A percentile compares a stretch with the other conserved stretches of the same genome.
These are phyloP conservation scores for Centropristis striata DNA, from an alignment of 2,113 vertebrate species.

Conservation along the genomic window DNA sequence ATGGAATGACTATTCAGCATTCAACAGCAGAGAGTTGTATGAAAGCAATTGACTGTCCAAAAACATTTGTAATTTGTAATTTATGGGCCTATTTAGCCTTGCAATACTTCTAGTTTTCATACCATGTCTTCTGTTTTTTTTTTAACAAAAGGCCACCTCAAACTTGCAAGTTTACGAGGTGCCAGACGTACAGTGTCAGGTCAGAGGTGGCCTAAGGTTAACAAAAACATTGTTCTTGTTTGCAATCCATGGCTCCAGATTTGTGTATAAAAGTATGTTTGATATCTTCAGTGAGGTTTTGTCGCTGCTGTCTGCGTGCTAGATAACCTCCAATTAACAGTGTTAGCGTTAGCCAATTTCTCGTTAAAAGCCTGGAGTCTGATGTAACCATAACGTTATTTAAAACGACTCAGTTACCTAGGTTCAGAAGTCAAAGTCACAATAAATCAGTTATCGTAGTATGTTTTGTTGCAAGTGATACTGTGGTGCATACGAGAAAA, in stretches of 20 bases:
- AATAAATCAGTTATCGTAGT: too few relatives aligned
- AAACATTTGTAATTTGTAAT: too few relatives aligned
- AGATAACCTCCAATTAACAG: background rate
- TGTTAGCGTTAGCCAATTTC: constrained; percentile 26
- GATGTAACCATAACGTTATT: too few relatives aligned
- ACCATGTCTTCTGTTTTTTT: background rate
- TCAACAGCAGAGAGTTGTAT: too few relatives aligned
- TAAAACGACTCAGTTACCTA: background rate
- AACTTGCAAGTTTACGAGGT: background rate
- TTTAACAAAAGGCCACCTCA: background rate
- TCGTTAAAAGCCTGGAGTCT: background rate
- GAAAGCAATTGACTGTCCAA: too few relatives aligned
- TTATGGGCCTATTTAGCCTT: too few relatives aligned
- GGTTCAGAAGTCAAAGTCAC: too few relatives aligned
- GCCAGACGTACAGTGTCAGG: background rate
- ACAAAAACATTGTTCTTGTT: background rate
- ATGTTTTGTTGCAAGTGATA: too few relatives aligned
- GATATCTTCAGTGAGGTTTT: constrained; percentile 2
- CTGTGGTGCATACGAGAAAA: too few relatives aligned
- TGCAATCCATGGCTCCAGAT: background rate
- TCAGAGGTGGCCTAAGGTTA: background rate
- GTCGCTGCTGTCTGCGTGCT: constrained; percentile 47
- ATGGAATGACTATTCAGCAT: too few relatives aligned
- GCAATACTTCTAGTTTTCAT: too few relatives aligned
- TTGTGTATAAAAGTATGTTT: constrained; percentile 1